Evolutionary conservation across 2,888 invertebrate species (phyloP), one percentile per base, ranked within the genome.

Genomic region (Blastobasis lacticolella): DNA sequence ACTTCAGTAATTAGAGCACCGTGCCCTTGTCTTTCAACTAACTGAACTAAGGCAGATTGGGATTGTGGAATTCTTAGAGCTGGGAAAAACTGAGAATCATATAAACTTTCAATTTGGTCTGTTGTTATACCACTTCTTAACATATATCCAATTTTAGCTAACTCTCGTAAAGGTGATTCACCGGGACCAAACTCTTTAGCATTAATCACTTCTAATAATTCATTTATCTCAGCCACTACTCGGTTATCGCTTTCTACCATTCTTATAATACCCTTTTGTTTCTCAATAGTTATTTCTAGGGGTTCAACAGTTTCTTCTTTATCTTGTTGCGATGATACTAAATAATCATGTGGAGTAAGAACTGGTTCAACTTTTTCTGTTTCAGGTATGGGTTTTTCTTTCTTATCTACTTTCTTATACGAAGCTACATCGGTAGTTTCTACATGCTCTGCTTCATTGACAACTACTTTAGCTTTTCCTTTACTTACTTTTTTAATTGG

Each of bases 11-110:
- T 95, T 37, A 96, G 80, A 0, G 94, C 91, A 1, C 94, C 94
- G 64, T 95, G 92, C 0, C 96, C 95, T 75, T 94, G 92, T 38
- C 95, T 90, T 76, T 96, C 96, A 0, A 96, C 95, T 49, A 96
- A 89, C 63, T 94, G 93, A 6, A 96, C 95, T 66, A 96, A 81
- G 7, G 96, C 95, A 38, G 94, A 94, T 77, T 96, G 96, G 1
- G 95, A 94, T 69, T 94, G 93, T 0, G 95, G 95, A 9, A 93
- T 92, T 67, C 92, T 91, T 51, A 96, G 75, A 9, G 94, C 92
- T 23, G 95, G 94, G 78, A 96, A 95, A 64, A 92, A 91, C 63
- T 94, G 91, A 10, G 94, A 92, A 64, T 93, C 92, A 66, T 95
- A 95, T 57, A 95, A 88, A 46, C 92, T 91, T 58, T 93, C 94